phyloP scores from a whole-genome alignment of 2,888 invertebrate genomes.

The Cistogaster globosa region DNA sequence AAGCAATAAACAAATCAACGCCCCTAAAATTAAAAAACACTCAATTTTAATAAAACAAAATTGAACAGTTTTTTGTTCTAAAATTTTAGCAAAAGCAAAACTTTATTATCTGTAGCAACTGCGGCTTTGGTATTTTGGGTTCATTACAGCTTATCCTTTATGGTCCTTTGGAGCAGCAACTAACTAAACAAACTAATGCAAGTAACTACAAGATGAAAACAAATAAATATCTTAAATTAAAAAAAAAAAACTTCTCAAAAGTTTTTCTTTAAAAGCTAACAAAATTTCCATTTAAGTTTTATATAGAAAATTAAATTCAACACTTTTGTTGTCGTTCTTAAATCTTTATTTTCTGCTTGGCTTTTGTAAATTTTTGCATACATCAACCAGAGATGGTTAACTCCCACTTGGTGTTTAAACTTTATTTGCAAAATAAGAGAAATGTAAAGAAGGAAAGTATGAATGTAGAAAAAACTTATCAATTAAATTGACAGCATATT shows the following conservation, averaged over 20 bases:
- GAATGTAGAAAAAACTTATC: conserved; percentile 41
- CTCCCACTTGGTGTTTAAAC: conserved; percentile 16
- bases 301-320: conserved; percentile 55
- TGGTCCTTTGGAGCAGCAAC: conserved; percentile 10
- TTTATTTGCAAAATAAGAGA: not conserved
- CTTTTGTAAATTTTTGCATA: conserved; percentile 7
- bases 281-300: conserved; percentile 66
- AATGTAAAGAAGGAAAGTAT: not conserved
- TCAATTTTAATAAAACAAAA: too few species aligned
- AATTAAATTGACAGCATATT: conserved; percentile 68
- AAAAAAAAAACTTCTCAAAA: conserved; percentile 17
- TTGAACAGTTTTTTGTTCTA: too few species aligned
- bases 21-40: too few species aligned
- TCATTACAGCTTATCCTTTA: not conserved
- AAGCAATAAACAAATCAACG: too few species aligned
- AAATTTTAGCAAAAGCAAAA: conserved; percentile 2
- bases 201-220: conserved; percentile 24
- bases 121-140: not conserved
- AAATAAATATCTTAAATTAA: not conserved
- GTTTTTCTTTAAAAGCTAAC: conserved; percentile 47
- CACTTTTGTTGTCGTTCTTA: conserved; percentile 29
- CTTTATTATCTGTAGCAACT: not conserved
- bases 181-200: conserved; percentile 20
- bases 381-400: not conserved
- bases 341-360: too few species aligned